A percentile compares a stretch with the other conserved stretches of the same genome.
These are phyloP conservation scores for Eolophus roseicapilla DNA, from an alignment of 2,113 vertebrate genomes.

Conservation along the genomic window DNA sequence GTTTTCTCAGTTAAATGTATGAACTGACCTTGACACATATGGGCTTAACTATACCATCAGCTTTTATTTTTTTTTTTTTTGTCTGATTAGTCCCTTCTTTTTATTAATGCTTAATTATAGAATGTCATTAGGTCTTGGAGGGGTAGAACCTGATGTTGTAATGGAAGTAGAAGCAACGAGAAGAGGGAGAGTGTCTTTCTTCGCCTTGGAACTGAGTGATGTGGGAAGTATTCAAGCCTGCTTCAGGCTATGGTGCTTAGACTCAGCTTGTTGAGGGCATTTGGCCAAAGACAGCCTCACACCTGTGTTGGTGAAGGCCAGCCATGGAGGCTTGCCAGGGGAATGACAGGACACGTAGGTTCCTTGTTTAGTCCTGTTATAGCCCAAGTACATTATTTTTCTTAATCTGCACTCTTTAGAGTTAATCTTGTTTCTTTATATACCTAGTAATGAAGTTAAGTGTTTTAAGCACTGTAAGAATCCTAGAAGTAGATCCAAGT, in stretches of 20 bases:
- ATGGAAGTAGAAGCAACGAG: background rate
- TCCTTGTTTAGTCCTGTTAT: background rate
- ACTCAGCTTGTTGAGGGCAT: background rate
- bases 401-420: background rate
- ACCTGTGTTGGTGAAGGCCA: background rate
- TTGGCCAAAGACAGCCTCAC: background rate
- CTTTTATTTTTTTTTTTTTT: too few species aligned
- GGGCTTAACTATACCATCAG: background rate
- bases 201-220: background rate
- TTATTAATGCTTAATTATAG: background rate
- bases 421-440: background rate
- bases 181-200: background rate
- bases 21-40: background rate
- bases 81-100: background rate
- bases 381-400: background rate
- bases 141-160: background rate
- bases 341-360: background rate
- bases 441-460: background rate
- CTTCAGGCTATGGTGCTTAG: background rate
- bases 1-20: background rate
- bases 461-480: background rate
- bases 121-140: background rate
- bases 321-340: rapidly evolving
- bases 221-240: background rate
- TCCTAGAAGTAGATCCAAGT: background rate